Evolutionary conservation across 2,797 vertebrate species (phyloP).

Genomic region (Valencia hispanica): DNA sequence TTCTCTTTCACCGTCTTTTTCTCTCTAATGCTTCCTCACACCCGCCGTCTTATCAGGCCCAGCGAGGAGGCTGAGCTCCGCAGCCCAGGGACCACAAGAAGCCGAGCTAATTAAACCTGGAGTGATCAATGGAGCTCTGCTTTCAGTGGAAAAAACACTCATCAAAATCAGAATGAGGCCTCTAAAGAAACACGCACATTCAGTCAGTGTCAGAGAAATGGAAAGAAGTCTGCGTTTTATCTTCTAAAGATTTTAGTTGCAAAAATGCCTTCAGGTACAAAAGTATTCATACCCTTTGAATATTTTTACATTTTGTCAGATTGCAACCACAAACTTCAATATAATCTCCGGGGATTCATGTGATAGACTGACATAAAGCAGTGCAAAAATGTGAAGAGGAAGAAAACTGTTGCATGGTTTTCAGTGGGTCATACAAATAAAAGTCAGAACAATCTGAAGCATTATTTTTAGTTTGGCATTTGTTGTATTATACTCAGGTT

Average conservation of each 20-base stretch:
- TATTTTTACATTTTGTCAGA: background rate
- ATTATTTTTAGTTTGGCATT: background rate
- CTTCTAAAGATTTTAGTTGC: constrained; percentile 8
- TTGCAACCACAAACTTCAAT: background rate
- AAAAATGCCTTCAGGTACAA: background rate
- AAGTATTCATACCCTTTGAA: background rate
- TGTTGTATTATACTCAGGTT: background rate
- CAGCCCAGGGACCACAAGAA: constrained; percentile 42
- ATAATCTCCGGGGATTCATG: background rate
- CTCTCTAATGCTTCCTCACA: constrained; percentile 52
- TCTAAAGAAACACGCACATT: background rate
- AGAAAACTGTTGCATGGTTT: background rate
- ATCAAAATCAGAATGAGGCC: constrained; percentile 17
- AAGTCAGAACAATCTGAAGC: background rate
- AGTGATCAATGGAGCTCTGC: constrained; percentile 57
- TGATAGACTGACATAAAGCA: background rate
- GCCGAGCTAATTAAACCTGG: constrained; percentile 73
- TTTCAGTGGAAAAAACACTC: constrained; percentile 48
- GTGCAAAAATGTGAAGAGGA: background rate
- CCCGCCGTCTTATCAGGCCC: constrained; percentile 60
- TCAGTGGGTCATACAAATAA: background rate
- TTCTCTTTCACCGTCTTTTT: constrained; percentile 40
- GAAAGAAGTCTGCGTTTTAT: constrained; percentile 1
- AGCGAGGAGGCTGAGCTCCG: constrained; percentile 55
- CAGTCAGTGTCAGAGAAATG: background rate